These are phyloP conservation scores for Leptopterna dolabrata DNA, from an alignment of 2,888 invertebrate genomes.

Conservation along the genomic window DNA sequence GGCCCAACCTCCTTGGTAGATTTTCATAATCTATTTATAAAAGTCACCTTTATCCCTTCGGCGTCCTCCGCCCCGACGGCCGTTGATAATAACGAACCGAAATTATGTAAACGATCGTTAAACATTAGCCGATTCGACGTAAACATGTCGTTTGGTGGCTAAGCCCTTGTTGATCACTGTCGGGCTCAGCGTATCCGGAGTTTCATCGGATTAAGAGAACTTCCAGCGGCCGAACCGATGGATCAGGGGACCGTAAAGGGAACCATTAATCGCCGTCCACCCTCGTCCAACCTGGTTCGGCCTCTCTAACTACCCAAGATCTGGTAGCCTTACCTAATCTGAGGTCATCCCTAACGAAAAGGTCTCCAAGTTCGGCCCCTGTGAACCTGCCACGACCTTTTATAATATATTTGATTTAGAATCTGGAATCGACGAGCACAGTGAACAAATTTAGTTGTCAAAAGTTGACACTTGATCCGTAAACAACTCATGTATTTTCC, in stretches of 20 bases:
- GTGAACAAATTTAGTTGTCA: too few species aligned
- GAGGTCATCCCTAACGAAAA: too few species aligned
- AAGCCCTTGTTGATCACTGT: constrained; percentile 7
- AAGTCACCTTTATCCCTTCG: not conserved
- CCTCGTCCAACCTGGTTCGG: not conserved
- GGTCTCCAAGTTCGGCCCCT: too few species aligned
- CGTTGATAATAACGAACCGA: not conserved
- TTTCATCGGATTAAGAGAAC: not conserved
- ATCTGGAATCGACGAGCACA: too few species aligned
- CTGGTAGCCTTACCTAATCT: too few species aligned
- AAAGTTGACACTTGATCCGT: too few species aligned
- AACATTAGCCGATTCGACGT: constrained; percentile 3
- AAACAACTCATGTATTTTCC: too few species aligned
- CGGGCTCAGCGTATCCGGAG: not conserved
- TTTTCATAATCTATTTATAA: not conserved
- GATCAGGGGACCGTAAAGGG: not conserved
- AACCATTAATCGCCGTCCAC: constrained; percentile 1
- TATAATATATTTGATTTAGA: too few species aligned
- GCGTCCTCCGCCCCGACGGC: not conserved
- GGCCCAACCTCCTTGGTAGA: not conserved
- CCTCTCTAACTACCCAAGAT: too few species aligned
- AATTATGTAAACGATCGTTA: constrained; percentile 2
- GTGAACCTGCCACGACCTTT: too few species aligned
- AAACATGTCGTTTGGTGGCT: constrained; percentile 3
- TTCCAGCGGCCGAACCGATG: not conserved